Conservation (phyloP, 2,797 vertebrate genomes). For the Sarcophilus harrisii region DNA sequence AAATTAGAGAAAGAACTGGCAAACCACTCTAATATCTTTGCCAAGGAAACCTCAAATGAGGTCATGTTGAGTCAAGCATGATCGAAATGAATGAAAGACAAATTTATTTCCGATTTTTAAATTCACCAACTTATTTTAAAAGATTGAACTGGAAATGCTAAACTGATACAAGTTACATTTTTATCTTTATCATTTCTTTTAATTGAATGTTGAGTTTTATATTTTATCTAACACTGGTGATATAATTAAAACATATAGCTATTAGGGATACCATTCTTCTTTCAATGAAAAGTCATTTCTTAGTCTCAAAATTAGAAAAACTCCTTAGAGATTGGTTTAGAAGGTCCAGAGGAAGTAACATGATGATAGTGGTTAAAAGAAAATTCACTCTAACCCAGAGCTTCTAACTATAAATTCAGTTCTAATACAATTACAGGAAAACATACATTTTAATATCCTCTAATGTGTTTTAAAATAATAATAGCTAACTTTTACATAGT, state of each 20-base stretch:
- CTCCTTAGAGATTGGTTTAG: not conserved
- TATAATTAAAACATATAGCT: not conserved
- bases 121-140: not conserved
- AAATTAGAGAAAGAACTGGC: too few species aligned
- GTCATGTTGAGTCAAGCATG: too few species aligned
- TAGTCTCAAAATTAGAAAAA: not conserved
- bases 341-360: not conserved
- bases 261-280: not conserved
- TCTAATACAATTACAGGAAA: not conserved
- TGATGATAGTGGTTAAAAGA: not conserved
- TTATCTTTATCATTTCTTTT: not conserved
- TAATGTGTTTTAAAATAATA: not conserved
- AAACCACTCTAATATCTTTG: too few species aligned
- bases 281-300: not conserved
- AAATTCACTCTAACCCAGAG: not conserved
- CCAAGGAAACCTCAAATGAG: too few species aligned
- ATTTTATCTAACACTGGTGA: not conserved
- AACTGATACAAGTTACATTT: not conserved
- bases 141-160: not conserved
- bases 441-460: not conserved
- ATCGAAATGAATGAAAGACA: too few species aligned
- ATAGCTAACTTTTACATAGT: not conserved
- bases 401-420: not conserved
- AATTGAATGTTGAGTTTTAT: not conserved
- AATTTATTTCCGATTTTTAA: not conserved